Conservation (phyloP, 2,113 vertebrate species). For the Probosciger aterrimus region DNA sequence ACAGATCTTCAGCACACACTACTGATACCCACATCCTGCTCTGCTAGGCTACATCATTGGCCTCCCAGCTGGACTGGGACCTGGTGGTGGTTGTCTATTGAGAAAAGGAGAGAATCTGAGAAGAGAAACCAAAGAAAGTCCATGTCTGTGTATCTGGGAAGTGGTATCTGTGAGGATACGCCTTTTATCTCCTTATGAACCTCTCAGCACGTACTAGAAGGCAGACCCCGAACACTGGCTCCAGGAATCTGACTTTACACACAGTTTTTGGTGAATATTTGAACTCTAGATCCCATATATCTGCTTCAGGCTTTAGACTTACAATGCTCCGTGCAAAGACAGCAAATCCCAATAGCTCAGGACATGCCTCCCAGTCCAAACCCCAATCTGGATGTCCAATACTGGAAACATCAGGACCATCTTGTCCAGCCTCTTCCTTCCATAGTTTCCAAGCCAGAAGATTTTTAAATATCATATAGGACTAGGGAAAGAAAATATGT, state of each 20-base stretch:
- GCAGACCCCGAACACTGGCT: not conserved
- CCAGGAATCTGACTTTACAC: not conserved
- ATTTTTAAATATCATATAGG: not conserved
- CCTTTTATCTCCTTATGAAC: not conserved
- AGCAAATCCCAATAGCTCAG: not conserved
- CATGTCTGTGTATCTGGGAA: not conserved
- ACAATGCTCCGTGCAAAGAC: not conserved
- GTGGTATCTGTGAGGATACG: not conserved
- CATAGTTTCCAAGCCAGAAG: not conserved
- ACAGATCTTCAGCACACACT: not conserved
- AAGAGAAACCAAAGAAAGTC: not conserved
- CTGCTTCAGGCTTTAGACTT: not conserved
- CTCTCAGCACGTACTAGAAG: not conserved
- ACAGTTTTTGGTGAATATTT: not conserved
- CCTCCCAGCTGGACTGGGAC: not conserved
- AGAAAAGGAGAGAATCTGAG: not conserved
- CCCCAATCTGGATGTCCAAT: not conserved
- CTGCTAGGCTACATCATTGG: rapidly evolving
- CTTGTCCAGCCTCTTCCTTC: not conserved
- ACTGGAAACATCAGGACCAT: not conserved
- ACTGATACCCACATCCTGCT: not conserved
- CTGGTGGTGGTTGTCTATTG: not conserved
- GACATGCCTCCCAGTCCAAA: not conserved
- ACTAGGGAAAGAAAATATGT: not conserved
- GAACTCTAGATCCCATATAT: rapidly evolving